A percentile compares a stretch with the other conserved stretches of the same genome.
Conservation (phyloP, 2,888 invertebrate genomes). For the Melanostoma mellinum region DNA sequence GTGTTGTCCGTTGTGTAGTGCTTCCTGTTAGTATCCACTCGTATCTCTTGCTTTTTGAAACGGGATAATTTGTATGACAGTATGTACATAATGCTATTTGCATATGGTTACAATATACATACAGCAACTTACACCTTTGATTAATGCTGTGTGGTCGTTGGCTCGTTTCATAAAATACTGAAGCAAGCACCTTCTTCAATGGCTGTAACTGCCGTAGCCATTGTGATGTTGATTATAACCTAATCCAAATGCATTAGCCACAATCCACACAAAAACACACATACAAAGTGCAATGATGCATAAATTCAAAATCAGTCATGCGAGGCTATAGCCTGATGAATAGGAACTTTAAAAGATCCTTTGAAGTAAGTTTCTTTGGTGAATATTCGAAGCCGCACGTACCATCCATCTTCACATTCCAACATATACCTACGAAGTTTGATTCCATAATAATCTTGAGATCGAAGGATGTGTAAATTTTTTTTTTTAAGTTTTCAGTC, state of each 20-base stretch:
- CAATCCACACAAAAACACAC: constrained; percentile 21
- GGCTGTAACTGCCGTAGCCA: constrained; percentile 35
- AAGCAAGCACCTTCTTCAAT: constrained; percentile 30
- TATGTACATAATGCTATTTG: constrained; percentile 1
- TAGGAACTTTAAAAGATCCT: constrained; percentile 10
- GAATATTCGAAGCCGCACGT: constrained; percentile 8
- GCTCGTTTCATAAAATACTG: constrained; percentile 14
- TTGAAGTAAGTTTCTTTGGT: constrained; percentile 31
- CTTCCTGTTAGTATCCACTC: neutral
- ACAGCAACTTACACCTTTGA: constrained; percentile 11
- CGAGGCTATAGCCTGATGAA: constrained; percentile 27
- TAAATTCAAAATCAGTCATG: constrained; percentile 35
- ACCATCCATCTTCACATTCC: neutral
- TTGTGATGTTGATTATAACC: constrained; percentile 51
- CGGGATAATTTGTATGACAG: constrained; percentile 31
- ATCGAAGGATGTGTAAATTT: neutral
- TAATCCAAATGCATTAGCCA: constrained; percentile 45
- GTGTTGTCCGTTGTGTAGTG: neutral
- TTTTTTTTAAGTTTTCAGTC: neutral
- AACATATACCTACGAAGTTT: neutral
- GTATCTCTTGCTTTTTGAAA: constrained; percentile 22
- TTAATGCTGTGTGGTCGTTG: neutral
- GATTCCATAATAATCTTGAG: neutral
- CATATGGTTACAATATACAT: neutral
- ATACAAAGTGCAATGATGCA: constrained; percentile 42